Conservation (phyloP, 2,888 invertebrate species). For the Orthosia gracilis region DNA sequence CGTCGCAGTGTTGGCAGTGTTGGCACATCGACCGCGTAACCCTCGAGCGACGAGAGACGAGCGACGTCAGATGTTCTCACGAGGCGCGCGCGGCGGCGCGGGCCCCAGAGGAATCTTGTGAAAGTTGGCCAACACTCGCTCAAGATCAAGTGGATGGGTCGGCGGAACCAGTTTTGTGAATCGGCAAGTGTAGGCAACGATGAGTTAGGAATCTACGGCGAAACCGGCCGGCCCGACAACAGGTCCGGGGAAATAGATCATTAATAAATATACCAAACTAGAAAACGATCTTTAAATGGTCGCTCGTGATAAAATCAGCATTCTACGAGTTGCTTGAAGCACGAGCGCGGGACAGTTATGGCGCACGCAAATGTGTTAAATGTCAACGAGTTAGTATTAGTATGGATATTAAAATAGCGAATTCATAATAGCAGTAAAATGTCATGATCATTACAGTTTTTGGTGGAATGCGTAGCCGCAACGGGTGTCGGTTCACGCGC, state of each 20-base stretch:
- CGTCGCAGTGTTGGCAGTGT: slow-evolving; percentile 35
- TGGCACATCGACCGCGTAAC: slow-evolving; percentile 60
- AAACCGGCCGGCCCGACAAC: slow-evolving; percentile 67
- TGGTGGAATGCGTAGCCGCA: slow-evolving; percentile 49
- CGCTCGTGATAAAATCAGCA: slow-evolving; percentile 57
- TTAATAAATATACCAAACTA: slow-evolving; percentile 67
- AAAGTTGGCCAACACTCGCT: slow-evolving; percentile 87
- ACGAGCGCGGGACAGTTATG: slow-evolving; percentile 43
- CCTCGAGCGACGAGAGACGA: slow-evolving; percentile 60
- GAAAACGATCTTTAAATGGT: slow-evolving; percentile 60
- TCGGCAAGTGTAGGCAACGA: slow-evolving; percentile 83
- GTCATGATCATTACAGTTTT: slow-evolving; percentile 53
- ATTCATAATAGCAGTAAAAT: slow-evolving; percentile 57
- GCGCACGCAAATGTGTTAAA: slow-evolving; percentile 51
- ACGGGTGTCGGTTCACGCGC: slow-evolving; percentile 36
- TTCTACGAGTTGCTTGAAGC: slow-evolving; percentile 25
- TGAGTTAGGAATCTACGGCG: slow-evolving; percentile 71
- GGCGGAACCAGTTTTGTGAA: slow-evolving; percentile 84
- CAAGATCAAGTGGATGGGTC: slow-evolving; percentile 86
- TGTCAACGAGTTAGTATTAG: slow-evolving; percentile 47
- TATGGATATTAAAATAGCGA: slow-evolving; percentile 41
- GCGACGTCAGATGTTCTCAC: slow-evolving; percentile 78
- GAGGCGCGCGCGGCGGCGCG: slow-evolving; percentile 55
- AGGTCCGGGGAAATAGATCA: slow-evolving; percentile 69
- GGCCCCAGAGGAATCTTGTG: slow-evolving; percentile 87